These are phyloP conservation scores for Parasteatoda lunata DNA, from an alignment of 2,888 invertebrate genomes.

Conservation along the genomic window DNA sequence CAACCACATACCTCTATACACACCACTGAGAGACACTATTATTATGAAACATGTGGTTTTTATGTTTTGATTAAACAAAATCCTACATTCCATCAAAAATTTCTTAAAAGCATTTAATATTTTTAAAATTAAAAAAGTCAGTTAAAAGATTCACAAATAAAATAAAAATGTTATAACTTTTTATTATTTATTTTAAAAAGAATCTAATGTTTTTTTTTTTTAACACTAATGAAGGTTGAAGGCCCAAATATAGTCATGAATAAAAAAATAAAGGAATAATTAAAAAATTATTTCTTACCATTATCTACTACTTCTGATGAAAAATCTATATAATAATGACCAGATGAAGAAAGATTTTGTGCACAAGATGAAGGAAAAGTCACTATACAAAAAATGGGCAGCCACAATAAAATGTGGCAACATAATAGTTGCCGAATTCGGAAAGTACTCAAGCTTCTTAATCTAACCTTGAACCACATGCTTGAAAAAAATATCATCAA, in stretches of 20 bases:
- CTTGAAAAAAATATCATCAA: background rate
- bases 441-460: constrained; percentile 9
- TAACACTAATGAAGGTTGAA: no score
- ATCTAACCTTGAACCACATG: constrained; percentile 55
- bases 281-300: constrained; percentile 21
- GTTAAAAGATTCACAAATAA: background rate
- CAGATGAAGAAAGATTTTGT: constrained; percentile 38
- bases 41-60: no score
- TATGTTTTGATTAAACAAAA: no score
- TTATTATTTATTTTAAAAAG: background rate
- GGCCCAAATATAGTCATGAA: no score
- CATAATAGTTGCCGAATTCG: background rate
- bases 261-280: background rate
- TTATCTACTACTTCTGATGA: constrained; percentile 66
- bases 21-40: no score
- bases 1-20: no score
- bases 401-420: constrained; percentile 4
- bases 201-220: background rate
- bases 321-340: constrained; percentile 52
- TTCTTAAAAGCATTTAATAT: no score
- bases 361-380: constrained; percentile 18
- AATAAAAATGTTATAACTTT: background rate
- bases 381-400: constrained; percentile 13
- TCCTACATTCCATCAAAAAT: no score
- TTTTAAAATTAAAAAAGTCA: background rate